Percentiles rank a stretch among this genome's conserved stretches.
These are phyloP conservation scores for Phalacrocorax brasilianus DNA, from an alignment of 2,113 vertebrate genomes.

Conservation along the genomic window DNA sequence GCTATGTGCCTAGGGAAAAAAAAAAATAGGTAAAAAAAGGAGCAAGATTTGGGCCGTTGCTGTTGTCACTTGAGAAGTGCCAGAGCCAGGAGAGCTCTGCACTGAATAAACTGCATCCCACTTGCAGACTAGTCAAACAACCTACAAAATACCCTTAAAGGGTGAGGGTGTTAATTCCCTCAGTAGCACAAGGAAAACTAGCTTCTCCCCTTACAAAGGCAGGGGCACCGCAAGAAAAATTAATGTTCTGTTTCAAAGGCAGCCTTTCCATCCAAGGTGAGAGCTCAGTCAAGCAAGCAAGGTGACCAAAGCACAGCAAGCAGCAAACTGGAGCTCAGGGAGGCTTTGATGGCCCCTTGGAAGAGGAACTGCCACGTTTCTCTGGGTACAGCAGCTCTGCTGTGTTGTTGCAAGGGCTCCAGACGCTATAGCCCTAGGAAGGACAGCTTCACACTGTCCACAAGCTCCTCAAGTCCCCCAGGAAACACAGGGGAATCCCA, in stretches of 20 bases:
- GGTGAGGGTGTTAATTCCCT: background rate
- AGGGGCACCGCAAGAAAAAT: background rate
- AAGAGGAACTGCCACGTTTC: background rate
- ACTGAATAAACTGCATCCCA: conserved; percentile 11
- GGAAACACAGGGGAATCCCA: fast-evolving
- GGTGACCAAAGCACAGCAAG: background rate
- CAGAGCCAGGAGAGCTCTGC: conserved; percentile 30
- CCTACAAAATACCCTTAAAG: background rate
- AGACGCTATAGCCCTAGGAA: background rate
- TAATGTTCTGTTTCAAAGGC: background rate
- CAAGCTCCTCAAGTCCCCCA: background rate
- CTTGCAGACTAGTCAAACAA: conserved; percentile 10
- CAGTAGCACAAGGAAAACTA: background rate
- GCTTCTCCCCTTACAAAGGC: background rate
- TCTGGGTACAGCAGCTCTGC: background rate
- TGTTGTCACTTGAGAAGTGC: conserved; percentile 34
- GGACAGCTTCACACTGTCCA: background rate
- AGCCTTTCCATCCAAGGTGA: background rate
- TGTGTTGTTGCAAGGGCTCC: fast-evolving
- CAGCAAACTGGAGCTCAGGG: background rate
- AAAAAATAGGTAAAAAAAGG: too few relatives aligned
- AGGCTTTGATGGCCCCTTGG: background rate
- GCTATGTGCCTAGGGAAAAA: background rate
- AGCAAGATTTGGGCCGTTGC: background rate
- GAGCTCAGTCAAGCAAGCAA: background rate